Base-by-base conservation (phyloP, 1,140 invertebrate species). In the Temnothorax longispinosus region DNA sequence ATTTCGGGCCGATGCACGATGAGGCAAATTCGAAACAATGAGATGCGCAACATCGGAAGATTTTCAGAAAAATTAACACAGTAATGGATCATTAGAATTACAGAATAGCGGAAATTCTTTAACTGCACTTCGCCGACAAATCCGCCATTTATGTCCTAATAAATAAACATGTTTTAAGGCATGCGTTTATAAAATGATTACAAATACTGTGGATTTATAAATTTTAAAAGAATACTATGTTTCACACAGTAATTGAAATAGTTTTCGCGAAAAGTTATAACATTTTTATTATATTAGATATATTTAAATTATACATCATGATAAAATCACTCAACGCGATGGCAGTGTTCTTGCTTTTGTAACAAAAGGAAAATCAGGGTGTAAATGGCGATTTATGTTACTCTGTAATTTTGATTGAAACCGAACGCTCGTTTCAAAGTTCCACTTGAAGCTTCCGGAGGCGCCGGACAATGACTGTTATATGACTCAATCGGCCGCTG, bases 401-500 rank as follows among this genome's bases (percentile, higher is more conserved):
- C 27, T 84, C 41, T 72, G 80, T 84, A 84, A 84, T 84, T 84
- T 54, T 75, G 58, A 84, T 62, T 75, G 69, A 84, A n/a, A 84
- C 56, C 54, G n/a, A 84, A 84, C 10, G 54, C 32, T 84, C 56
- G 56, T 41, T 74, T 75, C 54, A 54, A 82, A 74, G 69, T 84
- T 84, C 54, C 69, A 32, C 44, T 47, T 58, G 80, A 69, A 60
- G 54, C 27, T 75, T 75, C n/a, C 80, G 80, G 54, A 75, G 32
- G 76, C 54, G 58, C 52, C 65, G 72, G 78, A 86, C 87, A 85
- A 92, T 86, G 87, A 90, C 89, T 87, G 92, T 91, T 87, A 75
- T 87, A 75, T 84, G 82, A 88, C 77, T 90, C 80, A 82, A 92
- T 89, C 82, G 91, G 87, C 90, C 86, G 80, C 88, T 86, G 85